Percentiles rank a stretch among this genome's conserved stretches.
These are phyloP conservation scores for Antennarius striatus DNA, from an alignment of 2,113 vertebrate species.

Conservation along the genomic window DNA sequence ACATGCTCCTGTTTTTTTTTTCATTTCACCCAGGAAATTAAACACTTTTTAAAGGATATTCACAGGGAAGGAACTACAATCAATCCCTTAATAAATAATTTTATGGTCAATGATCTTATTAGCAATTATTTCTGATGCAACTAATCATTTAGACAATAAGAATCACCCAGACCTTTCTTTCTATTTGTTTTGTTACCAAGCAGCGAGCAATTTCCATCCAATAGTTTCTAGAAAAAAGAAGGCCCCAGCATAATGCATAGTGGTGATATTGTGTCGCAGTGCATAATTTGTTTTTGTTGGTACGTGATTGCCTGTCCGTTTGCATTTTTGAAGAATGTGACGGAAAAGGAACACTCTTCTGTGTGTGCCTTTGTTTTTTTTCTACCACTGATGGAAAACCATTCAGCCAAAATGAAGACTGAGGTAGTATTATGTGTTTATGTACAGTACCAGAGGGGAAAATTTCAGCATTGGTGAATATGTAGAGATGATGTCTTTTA, in stretches of 20 bases:
- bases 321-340: constrained; percentile 41
- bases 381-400: constrained; percentile 29
- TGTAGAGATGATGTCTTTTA: constrained; percentile 12
- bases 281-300: constrained; percentile 68
- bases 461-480: constrained; percentile 28
- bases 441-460: background rate
- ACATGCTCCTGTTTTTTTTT: background rate
- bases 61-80: constrained; percentile 50
- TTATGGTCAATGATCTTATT: constrained; percentile 72
- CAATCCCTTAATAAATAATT: constrained; percentile 72
- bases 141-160: constrained; percentile 77
- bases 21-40: constrained; percentile 51
- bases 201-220: constrained; percentile 60
- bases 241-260: constrained; percentile 44
- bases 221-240: constrained; percentile 49
- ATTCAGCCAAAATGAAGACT: constrained; percentile 33
- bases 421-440: constrained; percentile 23
- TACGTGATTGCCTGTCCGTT: constrained; percentile 53
- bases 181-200: constrained; percentile 73
- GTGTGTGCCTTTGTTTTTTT: background rate
- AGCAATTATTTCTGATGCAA: constrained; percentile 72
- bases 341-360: constrained; percentile 32
- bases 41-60: constrained; percentile 42
- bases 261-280: constrained; percentile 47
- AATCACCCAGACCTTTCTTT: constrained; percentile 64